phyloP scores from a whole-genome alignment of 2,888 invertebrate genomes.

The Cotesia congregata region DNA sequence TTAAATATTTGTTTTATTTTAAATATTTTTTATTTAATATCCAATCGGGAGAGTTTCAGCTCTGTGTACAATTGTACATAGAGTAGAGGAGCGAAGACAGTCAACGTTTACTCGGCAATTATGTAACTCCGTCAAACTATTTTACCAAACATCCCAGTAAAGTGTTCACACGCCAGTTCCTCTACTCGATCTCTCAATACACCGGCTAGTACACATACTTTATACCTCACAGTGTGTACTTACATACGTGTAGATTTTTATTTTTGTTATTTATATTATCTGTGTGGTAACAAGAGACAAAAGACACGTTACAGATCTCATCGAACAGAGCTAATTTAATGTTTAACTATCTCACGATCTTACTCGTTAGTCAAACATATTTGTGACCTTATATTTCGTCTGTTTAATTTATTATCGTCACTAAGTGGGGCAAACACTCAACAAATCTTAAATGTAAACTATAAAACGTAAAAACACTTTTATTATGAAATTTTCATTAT shows the following conservation, averaged over 20 bases:
- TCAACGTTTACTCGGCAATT: slow-evolving; percentile 68
- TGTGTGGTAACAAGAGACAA: slow-evolving; percentile 31
- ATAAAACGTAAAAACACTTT: too few species aligned
- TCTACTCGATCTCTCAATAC: slow-evolving; percentile 25
- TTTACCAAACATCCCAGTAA: slow-evolving; percentile 64
- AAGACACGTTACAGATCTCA: slow-evolving; percentile 64
- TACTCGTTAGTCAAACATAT: slow-evolving; percentile 45
- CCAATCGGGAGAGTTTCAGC: background rate
- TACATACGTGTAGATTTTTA: slow-evolving; percentile 7
- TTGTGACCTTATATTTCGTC: slow-evolving; percentile 32
- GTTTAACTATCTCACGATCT: slow-evolving; percentile 69
- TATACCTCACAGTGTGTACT: background rate
- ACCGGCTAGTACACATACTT: slow-evolving; percentile 8
- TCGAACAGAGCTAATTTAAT: slow-evolving; percentile 49
- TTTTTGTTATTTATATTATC: slow-evolving; percentile 12
- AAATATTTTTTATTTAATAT: background rate
- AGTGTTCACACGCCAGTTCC: slow-evolving; percentile 61
- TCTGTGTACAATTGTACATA: slow-evolving; percentile 6
- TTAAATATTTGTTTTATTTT: slow-evolving; percentile 8
- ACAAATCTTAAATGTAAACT: too few species aligned
- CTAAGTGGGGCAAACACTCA: background rate
- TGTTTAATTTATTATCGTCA: background rate
- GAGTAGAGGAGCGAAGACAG: slow-evolving; percentile 54
- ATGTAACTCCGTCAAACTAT: slow-evolving; percentile 68
- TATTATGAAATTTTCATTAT: too few species aligned